Conservation (phyloP, 2,888 invertebrate genomes). For the Calliopum simillimum region DNA sequence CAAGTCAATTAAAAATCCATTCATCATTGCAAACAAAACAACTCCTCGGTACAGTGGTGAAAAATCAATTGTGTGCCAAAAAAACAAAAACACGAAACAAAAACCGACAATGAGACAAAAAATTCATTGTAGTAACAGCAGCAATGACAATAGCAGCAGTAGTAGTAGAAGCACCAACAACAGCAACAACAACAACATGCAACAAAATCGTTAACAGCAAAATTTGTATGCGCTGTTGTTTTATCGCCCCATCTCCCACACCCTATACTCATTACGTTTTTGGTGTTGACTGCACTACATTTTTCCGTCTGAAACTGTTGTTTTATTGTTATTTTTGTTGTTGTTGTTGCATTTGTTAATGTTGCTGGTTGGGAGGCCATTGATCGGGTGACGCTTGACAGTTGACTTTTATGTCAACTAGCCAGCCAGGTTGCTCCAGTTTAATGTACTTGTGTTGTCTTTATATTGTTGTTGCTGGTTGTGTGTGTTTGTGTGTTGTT, state of each 20-base stretch:
- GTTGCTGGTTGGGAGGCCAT: not conserved
- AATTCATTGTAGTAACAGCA: conserved; percentile 16
- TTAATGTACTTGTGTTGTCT: conserved; percentile 45
- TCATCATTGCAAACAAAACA: not conserved
- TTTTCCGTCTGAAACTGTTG: conserved; percentile 15
- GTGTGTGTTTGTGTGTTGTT: conserved; percentile 23
- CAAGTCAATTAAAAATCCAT: conserved; percentile 14
- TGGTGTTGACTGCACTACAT: conserved; percentile 22
- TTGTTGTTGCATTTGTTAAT: conserved; percentile 18
- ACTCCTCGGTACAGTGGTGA: conserved; percentile 18
- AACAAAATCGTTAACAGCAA: not conserved
- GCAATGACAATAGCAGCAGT: not conserved
- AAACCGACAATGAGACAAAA: not conserved
- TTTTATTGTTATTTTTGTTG: conserved; percentile 15
- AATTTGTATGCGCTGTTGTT: conserved; percentile 40
- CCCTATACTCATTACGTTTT: conserved; percentile 27
- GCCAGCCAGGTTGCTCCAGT: conserved; percentile 43
- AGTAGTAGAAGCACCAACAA: conserved; percentile 5
- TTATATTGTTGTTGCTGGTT: conserved; percentile 15
- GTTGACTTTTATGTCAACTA: too few species aligned
- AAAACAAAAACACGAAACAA: not conserved
- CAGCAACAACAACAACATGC: conserved; percentile 14
- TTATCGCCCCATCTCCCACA: conserved; percentile 47
- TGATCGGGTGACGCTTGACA: conserved; percentile 15
- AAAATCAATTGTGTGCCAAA: conserved; percentile 31